A percentile compares a stretch with the other conserved stretches of the same genome.
Evolutionary conservation across 2,888 invertebrate genomes (phyloP).

Genomic region (Ariolimax columbianus): DNA sequence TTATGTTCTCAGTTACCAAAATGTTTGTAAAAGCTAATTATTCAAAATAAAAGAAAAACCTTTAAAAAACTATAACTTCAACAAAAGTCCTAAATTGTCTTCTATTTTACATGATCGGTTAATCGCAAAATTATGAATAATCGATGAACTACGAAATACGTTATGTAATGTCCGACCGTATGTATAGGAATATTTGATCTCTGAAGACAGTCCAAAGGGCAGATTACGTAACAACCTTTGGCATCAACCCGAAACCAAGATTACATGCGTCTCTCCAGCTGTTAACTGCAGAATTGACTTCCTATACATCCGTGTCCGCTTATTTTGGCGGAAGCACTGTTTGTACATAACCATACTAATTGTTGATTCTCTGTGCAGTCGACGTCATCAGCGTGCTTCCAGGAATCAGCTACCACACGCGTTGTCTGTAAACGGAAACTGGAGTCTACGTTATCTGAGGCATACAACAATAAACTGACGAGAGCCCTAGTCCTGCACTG

Average conservation of each 20-base stretch:
- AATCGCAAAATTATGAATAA: not conserved
- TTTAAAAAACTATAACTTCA: not conserved
- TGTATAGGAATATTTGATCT: not conserved
- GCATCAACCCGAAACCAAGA: not conserved
- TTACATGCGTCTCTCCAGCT: not conserved
- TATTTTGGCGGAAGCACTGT: slow-evolving; percentile 34
- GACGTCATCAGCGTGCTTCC: slow-evolving; percentile 26
- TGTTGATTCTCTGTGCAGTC: slow-evolving; percentile 34
- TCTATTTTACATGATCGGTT: not conserved
- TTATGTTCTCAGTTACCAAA: no score
- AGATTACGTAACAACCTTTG: not conserved
- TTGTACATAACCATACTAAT: slow-evolving; percentile 27
- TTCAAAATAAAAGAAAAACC: no score
- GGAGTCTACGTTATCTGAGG: slow-evolving; percentile 31
- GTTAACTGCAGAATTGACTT: slow-evolving; percentile 31
- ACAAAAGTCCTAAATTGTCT: not conserved
- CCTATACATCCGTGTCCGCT: slow-evolving; percentile 22
- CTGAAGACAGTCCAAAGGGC: not conserved
- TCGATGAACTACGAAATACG: not conserved
- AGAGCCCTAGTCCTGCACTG: slow-evolving; percentile 1
- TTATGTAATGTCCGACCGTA: not conserved
- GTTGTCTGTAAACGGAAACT: slow-evolving; percentile 26
- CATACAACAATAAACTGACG: slow-evolving; percentile 44
- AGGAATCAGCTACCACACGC: slow-evolving; percentile 25
- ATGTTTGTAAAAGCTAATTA: no score